Conservation (phyloP, 2,888 invertebrate genomes). For the Orchesellides sinensis region DNA sequence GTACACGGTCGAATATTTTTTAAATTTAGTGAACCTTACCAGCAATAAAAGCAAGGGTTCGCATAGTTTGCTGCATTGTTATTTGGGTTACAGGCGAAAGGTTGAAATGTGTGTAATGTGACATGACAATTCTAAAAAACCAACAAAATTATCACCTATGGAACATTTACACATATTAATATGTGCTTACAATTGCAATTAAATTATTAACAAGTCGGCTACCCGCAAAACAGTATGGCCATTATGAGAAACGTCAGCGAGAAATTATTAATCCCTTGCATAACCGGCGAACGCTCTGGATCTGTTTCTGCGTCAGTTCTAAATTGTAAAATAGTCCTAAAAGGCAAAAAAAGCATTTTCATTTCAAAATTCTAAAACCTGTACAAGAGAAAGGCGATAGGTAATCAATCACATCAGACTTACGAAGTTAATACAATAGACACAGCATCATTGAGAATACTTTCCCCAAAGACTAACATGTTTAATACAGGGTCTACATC, state of each 20-base stretch:
- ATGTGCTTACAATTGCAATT: not conserved
- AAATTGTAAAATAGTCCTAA: slow-evolving; percentile 75
- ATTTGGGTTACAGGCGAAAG: slow-evolving; percentile 98
- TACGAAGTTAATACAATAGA: slow-evolving; percentile 96
- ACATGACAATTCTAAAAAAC: slow-evolving; percentile 92
- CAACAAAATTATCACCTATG: not conserved
- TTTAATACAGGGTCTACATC: slow-evolving; percentile 98
- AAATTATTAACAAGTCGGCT: not conserved
- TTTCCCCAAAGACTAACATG: slow-evolving; percentile 99
- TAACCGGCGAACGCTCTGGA: slow-evolving; percentile 85
- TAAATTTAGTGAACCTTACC: slow-evolving; percentile 76
- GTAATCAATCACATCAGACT: slow-evolving; percentile 72
- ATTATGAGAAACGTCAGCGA: slow-evolving; percentile 99
- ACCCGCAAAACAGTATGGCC: slow-evolving; percentile 97
- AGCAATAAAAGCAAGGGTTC: slow-evolving; percentile 96
- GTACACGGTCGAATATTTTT: slow-evolving; percentile 3
- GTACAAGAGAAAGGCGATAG: not conserved
- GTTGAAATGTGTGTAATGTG: slow-evolving; percentile 99
- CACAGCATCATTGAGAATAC: slow-evolving; percentile 98
- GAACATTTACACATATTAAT: not conserved
- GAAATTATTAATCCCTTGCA: slow-evolving; percentile 91
- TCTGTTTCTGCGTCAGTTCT: slow-evolving; percentile 76
- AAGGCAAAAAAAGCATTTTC: not conserved
- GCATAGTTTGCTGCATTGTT: slow-evolving; percentile 99
- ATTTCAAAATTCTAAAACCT: not conserved